Evolutionary conservation across 2,797 vertebrate species (phyloP).

Genomic region (Mormyrus proboscirostris): DNA sequence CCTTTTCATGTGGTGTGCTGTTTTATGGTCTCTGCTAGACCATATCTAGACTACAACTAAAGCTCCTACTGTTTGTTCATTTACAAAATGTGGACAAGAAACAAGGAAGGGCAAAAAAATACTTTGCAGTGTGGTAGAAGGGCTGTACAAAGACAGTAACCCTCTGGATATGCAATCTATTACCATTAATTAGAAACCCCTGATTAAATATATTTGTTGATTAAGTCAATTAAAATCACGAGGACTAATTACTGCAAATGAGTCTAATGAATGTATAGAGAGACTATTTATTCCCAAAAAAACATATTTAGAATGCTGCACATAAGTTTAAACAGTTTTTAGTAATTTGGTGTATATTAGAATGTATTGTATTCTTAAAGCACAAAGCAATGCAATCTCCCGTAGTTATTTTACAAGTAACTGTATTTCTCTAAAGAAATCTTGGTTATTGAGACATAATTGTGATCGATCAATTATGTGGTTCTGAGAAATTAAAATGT

Average conservation of each 20-base stretch:
- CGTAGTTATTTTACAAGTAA: background rate
- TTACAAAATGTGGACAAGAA: constrained; percentile 36
- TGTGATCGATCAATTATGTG: background rate
- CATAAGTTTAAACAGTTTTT: constrained; percentile 40
- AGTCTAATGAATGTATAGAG: constrained; percentile 66
- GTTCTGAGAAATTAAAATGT: background rate
- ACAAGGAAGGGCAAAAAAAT: constrained; percentile 12
- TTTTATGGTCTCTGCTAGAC: background rate
- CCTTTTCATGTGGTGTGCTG: background rate
- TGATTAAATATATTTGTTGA: constrained; percentile 78
- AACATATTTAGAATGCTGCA: constrained; percentile 46
- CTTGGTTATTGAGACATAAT: background rate
- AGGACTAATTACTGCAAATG: constrained; percentile 66
- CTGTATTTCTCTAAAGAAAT: background rate
- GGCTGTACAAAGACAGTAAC: constrained; percentile 51
- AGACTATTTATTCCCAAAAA: constrained; percentile 56
- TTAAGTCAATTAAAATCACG: constrained; percentile 75
- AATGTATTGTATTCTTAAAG: background rate
- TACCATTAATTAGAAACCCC: constrained; percentile 74
- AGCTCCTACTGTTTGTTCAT: constrained; percentile 33
- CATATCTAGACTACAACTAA: background rate
- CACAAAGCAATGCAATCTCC: background rate
- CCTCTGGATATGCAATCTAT: constrained; percentile 72
- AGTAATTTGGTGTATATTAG: constrained; percentile 26
- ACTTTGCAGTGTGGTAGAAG: constrained; percentile 33